Conservation (phyloP, 2,113 vertebrate species). For the Calyptomena viridis region DNA sequence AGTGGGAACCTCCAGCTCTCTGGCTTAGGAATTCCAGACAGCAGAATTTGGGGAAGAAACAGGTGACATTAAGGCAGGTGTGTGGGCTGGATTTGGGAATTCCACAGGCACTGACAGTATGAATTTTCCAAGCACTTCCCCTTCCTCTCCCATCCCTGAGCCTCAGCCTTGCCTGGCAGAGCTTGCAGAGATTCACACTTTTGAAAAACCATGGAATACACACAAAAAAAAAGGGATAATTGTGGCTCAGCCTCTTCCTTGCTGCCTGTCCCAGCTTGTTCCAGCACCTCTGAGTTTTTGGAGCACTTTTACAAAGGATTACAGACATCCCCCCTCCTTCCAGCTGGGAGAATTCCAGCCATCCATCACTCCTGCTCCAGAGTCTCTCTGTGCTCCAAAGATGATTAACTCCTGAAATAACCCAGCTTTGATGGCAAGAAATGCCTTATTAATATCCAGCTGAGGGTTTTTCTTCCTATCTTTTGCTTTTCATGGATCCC, state of each 20-base stretch:
- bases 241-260: neutral
- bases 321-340: neutral
- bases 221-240: neutral
- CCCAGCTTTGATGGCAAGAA: slow-evolving; percentile 12
- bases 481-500: neutral
- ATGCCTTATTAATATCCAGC: neutral
- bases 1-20: neutral
- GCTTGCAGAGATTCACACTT: neutral
- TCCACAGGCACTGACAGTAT: neutral
- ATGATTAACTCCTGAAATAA: slow-evolving; percentile 30
- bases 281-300: neutral
- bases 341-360: neutral
- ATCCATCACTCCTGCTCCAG: neutral
- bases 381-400: neutral
- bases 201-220: neutral
- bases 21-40: neutral
- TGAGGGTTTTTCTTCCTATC: neutral
- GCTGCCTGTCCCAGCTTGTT: neutral
- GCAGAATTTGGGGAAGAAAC: neutral
- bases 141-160: neutral
- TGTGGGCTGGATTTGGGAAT: neutral
- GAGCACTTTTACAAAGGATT: neutral
- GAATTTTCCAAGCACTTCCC: neutral
- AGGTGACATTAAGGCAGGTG: neutral
- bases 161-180: neutral